phyloP scores from a whole-genome alignment of 2,797 vertebrate species.

The Enteromius fasciolatus region DNA sequence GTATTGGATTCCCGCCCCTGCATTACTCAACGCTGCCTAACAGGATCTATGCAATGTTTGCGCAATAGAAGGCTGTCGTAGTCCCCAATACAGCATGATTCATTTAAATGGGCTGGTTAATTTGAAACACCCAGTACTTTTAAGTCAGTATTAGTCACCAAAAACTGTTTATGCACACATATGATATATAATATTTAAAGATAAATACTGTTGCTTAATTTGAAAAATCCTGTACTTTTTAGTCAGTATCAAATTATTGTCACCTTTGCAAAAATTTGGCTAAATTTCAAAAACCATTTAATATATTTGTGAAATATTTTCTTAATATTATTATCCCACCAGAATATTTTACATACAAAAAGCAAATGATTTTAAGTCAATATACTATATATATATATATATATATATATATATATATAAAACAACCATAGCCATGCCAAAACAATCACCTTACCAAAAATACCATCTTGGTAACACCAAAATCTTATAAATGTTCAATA shows the following conservation, averaged over 20 bases:
- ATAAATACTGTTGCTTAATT: not conserved
- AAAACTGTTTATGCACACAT: not conserved
- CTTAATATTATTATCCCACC: not conserved
- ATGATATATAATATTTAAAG: not conserved
- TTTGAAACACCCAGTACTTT: not conserved
- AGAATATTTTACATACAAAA: not conserved
- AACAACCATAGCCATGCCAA: not conserved
- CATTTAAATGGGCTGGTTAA: not conserved
- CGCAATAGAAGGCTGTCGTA: not conserved
- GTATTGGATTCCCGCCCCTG: not conserved
- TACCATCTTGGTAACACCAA: not conserved
- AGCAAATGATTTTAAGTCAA: not conserved
- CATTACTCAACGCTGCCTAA: slow-evolving; percentile 19
- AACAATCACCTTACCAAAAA: not conserved
- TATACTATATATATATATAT: not conserved
- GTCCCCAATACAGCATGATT: not conserved
- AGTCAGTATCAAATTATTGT: not conserved
- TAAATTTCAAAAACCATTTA: too few species aligned
- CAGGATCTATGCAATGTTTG: slow-evolving; percentile 22
- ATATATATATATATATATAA: not conserved
- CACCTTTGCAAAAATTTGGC: not conserved
- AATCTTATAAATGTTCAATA: not conserved
- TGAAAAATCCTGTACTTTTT: not conserved
- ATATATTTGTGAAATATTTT: not conserved
- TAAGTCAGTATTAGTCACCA: not conserved